These are phyloP conservation scores for Drosophila mojavensis DNA, from an alignment of 1,140 invertebrate species.

Conservation along the genomic window DNA sequence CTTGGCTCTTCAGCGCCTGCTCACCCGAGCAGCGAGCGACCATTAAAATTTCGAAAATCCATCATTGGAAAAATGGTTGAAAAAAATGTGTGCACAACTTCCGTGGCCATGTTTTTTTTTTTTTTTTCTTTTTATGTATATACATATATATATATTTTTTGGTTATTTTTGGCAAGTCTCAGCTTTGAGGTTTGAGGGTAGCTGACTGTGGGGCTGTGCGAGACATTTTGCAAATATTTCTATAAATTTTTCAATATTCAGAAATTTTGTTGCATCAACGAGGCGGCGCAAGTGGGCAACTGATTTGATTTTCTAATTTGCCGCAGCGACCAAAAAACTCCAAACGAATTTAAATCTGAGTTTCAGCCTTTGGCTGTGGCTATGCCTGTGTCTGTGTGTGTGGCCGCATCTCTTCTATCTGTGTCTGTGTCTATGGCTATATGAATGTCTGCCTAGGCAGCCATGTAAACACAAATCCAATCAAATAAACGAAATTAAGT, in stretches of 20 bases:
- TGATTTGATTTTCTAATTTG: slow-evolving; percentile 82
- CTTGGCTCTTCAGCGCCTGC: slow-evolving; percentile 65
- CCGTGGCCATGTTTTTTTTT: slow-evolving; percentile 70
- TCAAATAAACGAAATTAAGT: slow-evolving; percentile 83
- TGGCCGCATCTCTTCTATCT: background rate
- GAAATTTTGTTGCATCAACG: slow-evolving; percentile 64
- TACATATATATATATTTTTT: background rate
- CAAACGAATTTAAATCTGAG: slow-evolving; percentile 50
- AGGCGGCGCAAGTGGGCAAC: slow-evolving; percentile 55
- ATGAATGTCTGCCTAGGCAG: slow-evolving; percentile 42
- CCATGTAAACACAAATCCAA: slow-evolving; percentile 82
- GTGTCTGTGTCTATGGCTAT: slow-evolving; percentile 10
- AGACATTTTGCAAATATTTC: slow-evolving; percentile 60
- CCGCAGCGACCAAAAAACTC: slow-evolving; percentile 37
- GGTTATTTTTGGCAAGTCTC: slow-evolving; percentile 42
- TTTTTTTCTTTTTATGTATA: slow-evolving; percentile 2
- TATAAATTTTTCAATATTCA: slow-evolving; percentile 80
- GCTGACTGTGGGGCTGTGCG: background rate
- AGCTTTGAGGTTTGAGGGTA: slow-evolving; percentile 30
- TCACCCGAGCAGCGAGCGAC: slow-evolving; percentile 78
- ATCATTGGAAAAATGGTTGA: slow-evolving; percentile 83
- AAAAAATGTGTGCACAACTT: slow-evolving; percentile 68
- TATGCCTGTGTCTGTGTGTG: background rate
- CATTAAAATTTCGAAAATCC: slow-evolving; percentile 84
- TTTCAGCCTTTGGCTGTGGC: slow-evolving; percentile 5